These are phyloP conservation scores for Drosophila subobscura DNA, from an alignment of 1,140 invertebrate species.

Conservation along the genomic window DNA sequence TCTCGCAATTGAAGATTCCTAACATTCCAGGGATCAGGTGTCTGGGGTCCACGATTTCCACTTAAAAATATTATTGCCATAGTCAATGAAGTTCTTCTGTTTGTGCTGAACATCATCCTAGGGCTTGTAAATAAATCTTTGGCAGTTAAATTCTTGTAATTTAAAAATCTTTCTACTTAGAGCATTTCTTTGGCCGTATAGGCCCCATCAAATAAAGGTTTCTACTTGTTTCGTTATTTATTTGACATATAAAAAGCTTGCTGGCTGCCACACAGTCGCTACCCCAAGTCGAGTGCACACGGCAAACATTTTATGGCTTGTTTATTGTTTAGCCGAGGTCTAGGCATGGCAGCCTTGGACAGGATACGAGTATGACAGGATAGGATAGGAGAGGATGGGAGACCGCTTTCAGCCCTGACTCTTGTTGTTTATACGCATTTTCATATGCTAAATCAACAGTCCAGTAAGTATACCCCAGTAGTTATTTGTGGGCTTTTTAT, in stretches of 20 bases:
- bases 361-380: constrained; percentile 1
- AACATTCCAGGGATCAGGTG: too few species aligned
- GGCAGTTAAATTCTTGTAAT: too few species aligned
- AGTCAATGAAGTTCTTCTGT: too few species aligned
- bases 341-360: constrained; percentile 11
- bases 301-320: constrained; percentile 73
- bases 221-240: constrained; percentile 48
- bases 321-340: constrained; percentile 60
- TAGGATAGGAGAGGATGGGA: constrained; percentile 26
- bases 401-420: constrained; percentile 3
- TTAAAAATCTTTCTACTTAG: not conserved
- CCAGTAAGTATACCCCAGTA: constrained; percentile 16
- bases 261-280: constrained; percentile 20
- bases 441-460: constrained; percentile 74
- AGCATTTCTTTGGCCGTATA: constrained; percentile 10
- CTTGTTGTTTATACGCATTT: constrained; percentile 66
- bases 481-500: constrained; percentile 70
- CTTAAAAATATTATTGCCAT: too few species aligned
- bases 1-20: too few species aligned
- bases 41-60: too few species aligned
- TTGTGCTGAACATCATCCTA: too few species aligned
- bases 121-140: too few species aligned
- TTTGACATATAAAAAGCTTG: constrained; percentile 61
- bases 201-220: constrained; percentile 13
- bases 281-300: constrained; percentile 45